Base-by-base conservation (phyloP, 2,113 vertebrate species). In the Pterophyllum scalare region DNA sequence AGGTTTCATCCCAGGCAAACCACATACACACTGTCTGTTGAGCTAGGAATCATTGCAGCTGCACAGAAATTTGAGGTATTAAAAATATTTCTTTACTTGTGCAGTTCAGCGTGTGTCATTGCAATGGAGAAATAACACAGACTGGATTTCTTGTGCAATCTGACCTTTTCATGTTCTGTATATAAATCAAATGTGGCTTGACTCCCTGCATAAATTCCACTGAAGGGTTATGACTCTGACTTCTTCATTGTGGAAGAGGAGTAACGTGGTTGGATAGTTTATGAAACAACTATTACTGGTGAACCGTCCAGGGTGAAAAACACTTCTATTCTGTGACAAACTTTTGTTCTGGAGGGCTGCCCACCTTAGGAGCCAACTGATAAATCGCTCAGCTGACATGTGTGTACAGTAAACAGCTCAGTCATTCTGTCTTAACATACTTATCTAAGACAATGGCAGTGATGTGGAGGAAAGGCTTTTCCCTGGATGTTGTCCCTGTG, bases 21-120 rank as follows among this genome's bases (percentile, higher is more conserved):
- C 82, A 24, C 75, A 91, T 81, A 89, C 54, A 75, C 38, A 64
- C 46, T 15, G 5, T 56, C 58, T 8, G 15, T 13, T 70, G 60
- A 58, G 80, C 79, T 28, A 31, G 67, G 67, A 54, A 81, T 82
- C 88, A 59, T 85, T 89, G 87, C 5, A 83, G 87, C 84, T 60
- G 26, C 54, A 81, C 22, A 85, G 74, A 89, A 82, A 93, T 93
- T 87, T 10, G 59, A 91, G 70, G 81, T 85, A 92, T 92, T 85
- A 83, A 85, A 94, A 94, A 82, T 85, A 93, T 90, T 75, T 81
- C 40, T 87, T 75, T 80, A 56, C 24, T 80, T 83, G 75, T 82
- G 77, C 22, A 75, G 87, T 84, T 78, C 57, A 15, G 49, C 57
- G 67, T 88, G 87, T 87, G 90, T 85, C 87, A 78, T 88, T 62